Evolutionary conservation across 2,113 vertebrate species (phyloP).

Genomic region (Parotia lawesii): DNA sequence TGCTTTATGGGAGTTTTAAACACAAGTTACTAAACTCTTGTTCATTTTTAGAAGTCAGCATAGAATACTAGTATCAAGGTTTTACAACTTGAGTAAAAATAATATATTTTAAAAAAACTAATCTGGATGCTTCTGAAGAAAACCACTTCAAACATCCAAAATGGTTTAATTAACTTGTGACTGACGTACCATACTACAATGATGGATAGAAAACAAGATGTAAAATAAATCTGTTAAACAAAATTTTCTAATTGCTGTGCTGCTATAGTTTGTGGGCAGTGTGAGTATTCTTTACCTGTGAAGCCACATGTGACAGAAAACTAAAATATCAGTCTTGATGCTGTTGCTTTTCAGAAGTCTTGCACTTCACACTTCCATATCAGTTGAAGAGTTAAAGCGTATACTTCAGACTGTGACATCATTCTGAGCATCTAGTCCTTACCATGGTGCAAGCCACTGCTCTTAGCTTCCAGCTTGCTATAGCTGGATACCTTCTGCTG

Average conservation of each 20-base stretch:
- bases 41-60: not conserved
- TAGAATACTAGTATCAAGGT: not conserved
- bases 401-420: not conserved
- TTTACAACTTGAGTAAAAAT: not conserved
- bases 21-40: not conserved
- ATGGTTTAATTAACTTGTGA: not conserved
- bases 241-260: not conserved
- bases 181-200: not conserved
- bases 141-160: not conserved
- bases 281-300: not conserved
- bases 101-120: not conserved
- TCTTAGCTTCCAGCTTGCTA: not conserved
- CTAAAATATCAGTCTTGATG: not conserved
- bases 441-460: not conserved
- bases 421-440: not conserved
- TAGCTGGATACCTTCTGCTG: not conserved
- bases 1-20: conserved; percentile 23
- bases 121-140: not conserved
- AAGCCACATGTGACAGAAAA: not conserved
- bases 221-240: not conserved
- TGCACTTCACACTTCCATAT: not conserved
- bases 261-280: not conserved
- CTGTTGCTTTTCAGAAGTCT: not conserved
- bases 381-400: fast-evolving
- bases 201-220: not conserved